Percentiles rank a stretch among this genome's conserved stretches.
These are phyloP conservation scores for Fragum sueziense DNA, from an alignment of 2,888 invertebrate species.

Conservation along the genomic window DNA sequence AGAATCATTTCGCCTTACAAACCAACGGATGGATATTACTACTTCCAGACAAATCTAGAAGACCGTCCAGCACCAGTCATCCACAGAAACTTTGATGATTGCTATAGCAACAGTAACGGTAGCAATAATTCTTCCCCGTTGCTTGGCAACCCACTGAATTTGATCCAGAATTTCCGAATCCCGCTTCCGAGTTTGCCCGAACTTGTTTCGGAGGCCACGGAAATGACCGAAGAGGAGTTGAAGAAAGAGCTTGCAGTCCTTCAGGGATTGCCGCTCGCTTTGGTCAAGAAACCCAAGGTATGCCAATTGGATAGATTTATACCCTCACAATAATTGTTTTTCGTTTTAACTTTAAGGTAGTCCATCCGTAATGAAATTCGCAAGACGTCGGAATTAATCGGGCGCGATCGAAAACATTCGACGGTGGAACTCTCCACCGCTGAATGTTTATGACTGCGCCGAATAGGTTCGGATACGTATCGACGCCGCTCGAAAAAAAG, in stretches of 20 bases:
- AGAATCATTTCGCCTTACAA: too few species aligned
- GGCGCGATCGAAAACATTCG: too few species aligned
- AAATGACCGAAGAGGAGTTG: conserved; percentile 4
- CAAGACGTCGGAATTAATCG: too few species aligned
- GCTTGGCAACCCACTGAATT: conserved; percentile 47
- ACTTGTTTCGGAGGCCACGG: conserved; percentile 32
- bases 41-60: conserved; percentile 41
- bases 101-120: conserved; percentile 40
- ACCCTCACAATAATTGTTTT: too few species aligned
- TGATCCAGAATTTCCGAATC: conserved; percentile 54
- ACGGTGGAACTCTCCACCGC: too few species aligned
- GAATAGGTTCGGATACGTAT: too few species aligned
- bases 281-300: conserved; percentile 23
- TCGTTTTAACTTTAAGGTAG: too few species aligned
- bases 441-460: too few species aligned
- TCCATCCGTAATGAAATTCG: too few species aligned
- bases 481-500: too few species aligned
- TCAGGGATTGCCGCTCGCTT: conserved; percentile 24
- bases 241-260: conserved; percentile 43
- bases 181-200: conserved; percentile 53
- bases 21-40: too few species aligned
- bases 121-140: conserved; percentile 13
- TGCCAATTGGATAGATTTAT: too few species aligned
- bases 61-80: conserved; percentile 62
- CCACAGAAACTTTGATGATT: conserved; percentile 62